phyloP scores from a whole-genome alignment of 1,140 invertebrate species.

The Chrysomallon squamiferum region DNA sequence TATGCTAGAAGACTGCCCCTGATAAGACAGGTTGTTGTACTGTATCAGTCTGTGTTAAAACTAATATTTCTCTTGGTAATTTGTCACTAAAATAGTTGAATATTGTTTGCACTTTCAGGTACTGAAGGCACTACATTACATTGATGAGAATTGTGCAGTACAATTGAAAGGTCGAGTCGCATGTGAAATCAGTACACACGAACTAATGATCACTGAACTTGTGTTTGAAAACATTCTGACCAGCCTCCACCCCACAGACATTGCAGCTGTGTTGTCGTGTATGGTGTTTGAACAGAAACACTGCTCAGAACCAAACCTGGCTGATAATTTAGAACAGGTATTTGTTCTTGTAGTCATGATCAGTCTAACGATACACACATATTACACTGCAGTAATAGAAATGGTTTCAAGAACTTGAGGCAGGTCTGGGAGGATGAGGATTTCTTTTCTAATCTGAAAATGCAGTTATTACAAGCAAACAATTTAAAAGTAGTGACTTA shows the following conservation, averaged over 20 bases:
- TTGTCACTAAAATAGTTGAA: too few species aligned
- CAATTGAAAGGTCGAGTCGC: constrained; percentile 92
- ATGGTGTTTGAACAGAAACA: constrained; percentile 89
- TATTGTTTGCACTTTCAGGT: constrained; percentile 66
- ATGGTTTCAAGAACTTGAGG: neutral
- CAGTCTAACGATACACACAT: neutral
- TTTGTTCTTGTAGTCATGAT: too few species aligned
- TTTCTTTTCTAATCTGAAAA: neutral
- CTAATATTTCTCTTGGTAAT: too few species aligned
- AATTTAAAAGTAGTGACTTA: too few species aligned
- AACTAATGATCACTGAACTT: constrained; percentile 94
- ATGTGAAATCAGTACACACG: constrained; percentile 91
- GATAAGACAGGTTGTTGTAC: too few species aligned
- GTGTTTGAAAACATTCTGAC: constrained; percentile 92
- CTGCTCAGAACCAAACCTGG: constrained; percentile 62
- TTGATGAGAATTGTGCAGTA: constrained; percentile 76
- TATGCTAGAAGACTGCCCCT: too few species aligned
- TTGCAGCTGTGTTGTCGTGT: constrained; percentile 89
- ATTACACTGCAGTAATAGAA: neutral
- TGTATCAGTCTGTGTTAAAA: too few species aligned
- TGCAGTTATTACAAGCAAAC: too few species aligned
- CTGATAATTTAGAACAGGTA: constrained; percentile 50
- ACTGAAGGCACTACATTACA: constrained; percentile 75
- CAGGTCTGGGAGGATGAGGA: neutral
- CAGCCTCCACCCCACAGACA: constrained; percentile 84